A percentile compares a stretch with the other conserved stretches of the same genome.
These are phyloP conservation scores for Dendronephthya gigantea DNA, from an alignment of 64 coral and sea anemone genomes.

Conservation along the genomic window DNA sequence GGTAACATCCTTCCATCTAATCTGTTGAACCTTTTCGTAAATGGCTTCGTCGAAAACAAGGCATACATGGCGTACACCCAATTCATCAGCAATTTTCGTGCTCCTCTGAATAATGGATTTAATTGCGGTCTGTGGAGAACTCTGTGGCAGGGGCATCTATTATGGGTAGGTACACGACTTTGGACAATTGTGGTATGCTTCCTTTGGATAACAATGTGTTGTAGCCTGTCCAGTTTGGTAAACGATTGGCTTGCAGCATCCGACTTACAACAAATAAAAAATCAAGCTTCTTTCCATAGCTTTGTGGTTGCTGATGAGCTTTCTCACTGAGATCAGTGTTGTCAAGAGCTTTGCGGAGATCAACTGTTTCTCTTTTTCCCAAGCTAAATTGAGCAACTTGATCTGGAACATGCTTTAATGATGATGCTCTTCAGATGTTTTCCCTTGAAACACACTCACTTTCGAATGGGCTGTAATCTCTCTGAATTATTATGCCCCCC, in stretches of 20 bases:
- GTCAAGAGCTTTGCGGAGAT: not conserved
- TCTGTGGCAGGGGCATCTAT: conserved; percentile 12
- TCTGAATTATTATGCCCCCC: conserved; percentile 3
- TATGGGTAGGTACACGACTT: conserved; percentile 10
- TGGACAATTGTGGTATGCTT: not conserved
- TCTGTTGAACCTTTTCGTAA: conserved; percentile 4
- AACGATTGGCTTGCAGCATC: not conserved
- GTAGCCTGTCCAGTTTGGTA: not conserved
- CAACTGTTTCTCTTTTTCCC: not conserved
- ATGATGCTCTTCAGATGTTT: conserved; percentile 1
- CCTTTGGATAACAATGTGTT: not conserved
- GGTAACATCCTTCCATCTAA: not conserved
- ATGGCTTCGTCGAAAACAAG: not conserved
- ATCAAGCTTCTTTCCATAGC: not conserved
- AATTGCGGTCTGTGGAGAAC: conserved; percentile 9
- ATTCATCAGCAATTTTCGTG: conserved; percentile 13
- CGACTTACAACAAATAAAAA: not conserved
- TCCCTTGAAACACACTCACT: not conserved
- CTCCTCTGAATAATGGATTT: not conserved
- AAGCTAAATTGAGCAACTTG: not conserved
- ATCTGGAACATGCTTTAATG: conserved; percentile 2
- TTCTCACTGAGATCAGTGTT: not conserved
- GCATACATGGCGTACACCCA: not conserved
- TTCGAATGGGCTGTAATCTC: not conserved
- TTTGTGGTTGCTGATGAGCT: not conserved